Evolutionary conservation across 2,888 invertebrate species (phyloP).

Genomic region (Petrophora chlorosata): DNA sequence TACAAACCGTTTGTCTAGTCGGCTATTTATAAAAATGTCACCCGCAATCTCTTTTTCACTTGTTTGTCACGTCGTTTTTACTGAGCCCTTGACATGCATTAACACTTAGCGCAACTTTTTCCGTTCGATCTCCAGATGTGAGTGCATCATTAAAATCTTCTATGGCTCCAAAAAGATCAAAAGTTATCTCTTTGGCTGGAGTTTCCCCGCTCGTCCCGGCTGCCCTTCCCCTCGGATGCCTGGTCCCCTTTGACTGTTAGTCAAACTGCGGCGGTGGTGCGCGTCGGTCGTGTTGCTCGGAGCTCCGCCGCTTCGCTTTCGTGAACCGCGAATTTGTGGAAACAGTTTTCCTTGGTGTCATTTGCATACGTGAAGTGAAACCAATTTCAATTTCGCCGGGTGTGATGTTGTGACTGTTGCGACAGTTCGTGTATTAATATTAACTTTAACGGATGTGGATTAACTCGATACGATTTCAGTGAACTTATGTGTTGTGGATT

Average conservation of each 20-base stretch:
- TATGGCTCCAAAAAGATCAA: slow-evolving; percentile 81
- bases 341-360: slow-evolving; percentile 71
- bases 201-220: slow-evolving; percentile 58
- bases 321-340: slow-evolving; percentile 59
- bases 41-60: slow-evolving; percentile 69
- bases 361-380: slow-evolving; percentile 77
- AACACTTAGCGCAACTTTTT: slow-evolving; percentile 81
- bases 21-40: slow-evolving; percentile 78
- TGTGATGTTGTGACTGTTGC: slow-evolving; percentile 61
- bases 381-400: slow-evolving; percentile 62
- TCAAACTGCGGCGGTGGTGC: slow-evolving; percentile 64
- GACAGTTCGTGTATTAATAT: slow-evolving; percentile 40
- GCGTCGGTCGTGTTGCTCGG: slow-evolving; percentile 51
- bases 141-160: slow-evolving; percentile 81
- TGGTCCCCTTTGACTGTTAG: slow-evolving; percentile 62
- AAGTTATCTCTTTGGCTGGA: slow-evolving; percentile 78
- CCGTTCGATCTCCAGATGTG: slow-evolving; percentile 77
- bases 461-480: slow-evolving; percentile 51
- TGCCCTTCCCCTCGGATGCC: slow-evolving; percentile 56
- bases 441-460: slow-evolving; percentile 50
- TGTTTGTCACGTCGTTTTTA: slow-evolving; percentile 76
- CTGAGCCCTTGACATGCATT: slow-evolving; percentile 81
- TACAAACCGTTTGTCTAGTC: slow-evolving; percentile 52
- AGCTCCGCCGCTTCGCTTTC: slow-evolving; percentile 24
- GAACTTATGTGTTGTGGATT: slow-evolving; percentile 55